phyloP scores from a whole-genome alignment of 2,113 vertebrate genomes.

The Mormoops blainvillei region DNA sequence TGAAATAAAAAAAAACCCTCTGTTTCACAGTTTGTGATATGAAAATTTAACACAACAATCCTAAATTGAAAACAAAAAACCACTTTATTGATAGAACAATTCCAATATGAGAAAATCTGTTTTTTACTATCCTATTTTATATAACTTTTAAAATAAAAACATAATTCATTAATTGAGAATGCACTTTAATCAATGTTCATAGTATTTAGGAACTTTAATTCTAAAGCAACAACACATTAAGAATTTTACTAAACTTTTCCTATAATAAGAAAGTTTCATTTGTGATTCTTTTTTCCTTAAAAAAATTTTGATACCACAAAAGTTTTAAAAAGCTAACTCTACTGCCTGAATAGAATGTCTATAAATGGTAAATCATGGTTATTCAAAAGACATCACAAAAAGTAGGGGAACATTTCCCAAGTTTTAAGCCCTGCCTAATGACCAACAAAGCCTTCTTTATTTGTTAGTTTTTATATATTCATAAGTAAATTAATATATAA shows the following conservation, averaged over 20 bases:
- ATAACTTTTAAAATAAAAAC: conserved; percentile 20
- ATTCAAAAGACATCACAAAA: neutral
- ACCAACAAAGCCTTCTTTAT: neutral
- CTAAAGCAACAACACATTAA: neutral
- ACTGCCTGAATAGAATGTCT: neutral
- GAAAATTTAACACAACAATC: neutral
- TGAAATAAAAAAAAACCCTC: neutral
- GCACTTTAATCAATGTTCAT: neutral
- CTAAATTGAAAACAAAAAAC: neutral
- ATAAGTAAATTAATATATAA: neutral
- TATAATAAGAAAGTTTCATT: neutral
- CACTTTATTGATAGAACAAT: neutral
- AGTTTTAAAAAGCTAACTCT: neutral
- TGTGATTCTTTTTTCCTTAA: neutral
- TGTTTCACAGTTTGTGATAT: neutral
- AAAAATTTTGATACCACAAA: neutral
- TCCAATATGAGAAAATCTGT: neutral
- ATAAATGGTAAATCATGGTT: neutral
- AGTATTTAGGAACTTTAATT: neutral
- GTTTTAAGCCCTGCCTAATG: neutral
- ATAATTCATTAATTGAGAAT: neutral
- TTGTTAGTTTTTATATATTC: neutral
- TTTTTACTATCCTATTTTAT: neutral
- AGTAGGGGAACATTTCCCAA: neutral
- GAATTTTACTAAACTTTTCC: conserved; percentile 9